phyloP scores from a whole-genome alignment of 2,797 vertebrate genomes.

The Galago senegalensis region DNA sequence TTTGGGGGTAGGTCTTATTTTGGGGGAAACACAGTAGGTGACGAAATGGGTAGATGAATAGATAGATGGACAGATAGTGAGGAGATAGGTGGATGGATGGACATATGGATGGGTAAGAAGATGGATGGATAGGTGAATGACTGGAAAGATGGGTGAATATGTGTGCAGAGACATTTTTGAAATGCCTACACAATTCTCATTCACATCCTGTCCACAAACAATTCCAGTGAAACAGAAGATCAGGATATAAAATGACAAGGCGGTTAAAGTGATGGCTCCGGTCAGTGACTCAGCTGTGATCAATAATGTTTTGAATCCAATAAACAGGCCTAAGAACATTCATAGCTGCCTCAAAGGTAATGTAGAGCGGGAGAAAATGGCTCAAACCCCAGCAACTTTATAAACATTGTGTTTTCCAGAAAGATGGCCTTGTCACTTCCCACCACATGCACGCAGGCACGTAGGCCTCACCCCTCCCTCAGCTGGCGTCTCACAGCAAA shows the following conservation, averaged over 20 bases:
- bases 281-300: slow-evolving; percentile 26
- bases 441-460: neutral
- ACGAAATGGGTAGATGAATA: neutral
- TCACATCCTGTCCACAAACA: slow-evolving; percentile 11
- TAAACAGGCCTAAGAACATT: neutral
- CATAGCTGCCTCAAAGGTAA: neutral
- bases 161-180: slow-evolving; percentile 3
- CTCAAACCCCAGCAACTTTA: neutral
- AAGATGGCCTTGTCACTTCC: neutral
- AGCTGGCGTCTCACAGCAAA: neutral
- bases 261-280: neutral
- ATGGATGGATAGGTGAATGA: neutral
- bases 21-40: neutral
- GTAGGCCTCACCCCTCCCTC: neutral
- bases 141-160: neutral
- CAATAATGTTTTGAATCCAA: slow-evolving; percentile 28
- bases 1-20: too few species aligned
- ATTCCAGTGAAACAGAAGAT: slow-evolving; percentile 7
- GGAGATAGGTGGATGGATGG: neutral
- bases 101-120: neutral
- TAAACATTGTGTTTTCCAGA: neutral
- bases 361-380: neutral
- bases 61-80: neutral
- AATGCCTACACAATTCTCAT: neutral
- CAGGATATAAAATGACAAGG: neutral